Conservation (phyloP, 2,888 invertebrate genomes). For the Antheraea yamamai region DNA sequence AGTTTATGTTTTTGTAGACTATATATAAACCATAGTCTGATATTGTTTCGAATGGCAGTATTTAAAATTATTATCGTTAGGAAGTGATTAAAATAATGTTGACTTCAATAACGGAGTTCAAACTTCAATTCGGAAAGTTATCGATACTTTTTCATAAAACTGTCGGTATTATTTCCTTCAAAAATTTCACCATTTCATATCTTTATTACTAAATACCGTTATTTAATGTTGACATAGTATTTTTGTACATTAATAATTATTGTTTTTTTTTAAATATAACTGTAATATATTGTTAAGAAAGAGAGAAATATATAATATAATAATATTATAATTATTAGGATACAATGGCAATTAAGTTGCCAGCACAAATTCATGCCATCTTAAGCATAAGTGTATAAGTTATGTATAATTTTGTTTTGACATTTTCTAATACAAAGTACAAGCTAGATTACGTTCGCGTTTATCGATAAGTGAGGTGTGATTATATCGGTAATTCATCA, state of each 20-base stretch:
- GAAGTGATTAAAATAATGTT: not conserved
- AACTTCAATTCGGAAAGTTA: not conserved
- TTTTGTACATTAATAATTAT: slow-evolving; percentile 3
- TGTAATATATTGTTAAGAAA: slow-evolving; percentile 18
- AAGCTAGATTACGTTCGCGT: slow-evolving; percentile 52
- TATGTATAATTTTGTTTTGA: slow-evolving; percentile 30
- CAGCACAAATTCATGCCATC: slow-evolving; percentile 57
- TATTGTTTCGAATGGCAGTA: not conserved
- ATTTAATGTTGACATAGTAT: slow-evolving; percentile 8
- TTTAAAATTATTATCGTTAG: not conserved
- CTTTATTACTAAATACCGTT: not conserved
- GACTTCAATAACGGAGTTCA: not conserved
- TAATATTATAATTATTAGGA: slow-evolving; percentile 15
- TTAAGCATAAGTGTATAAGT: slow-evolving; percentile 43
- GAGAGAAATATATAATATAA: slow-evolving; percentile 8
- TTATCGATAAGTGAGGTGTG: slow-evolving; percentile 7
- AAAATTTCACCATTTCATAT: not conserved
- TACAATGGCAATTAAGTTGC: slow-evolving; percentile 22
- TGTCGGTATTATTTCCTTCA: not conserved
- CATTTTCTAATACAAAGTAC: slow-evolving; percentile 54
- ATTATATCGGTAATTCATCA: not conserved
- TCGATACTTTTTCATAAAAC: not conserved
- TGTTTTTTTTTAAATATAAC: not conserved
- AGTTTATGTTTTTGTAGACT: not conserved
- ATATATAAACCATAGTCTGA: not conserved